Percentiles rank a stretch among this genome's conserved stretches.
These are phyloP conservation scores for Periphyllus acericola DNA, from an alignment of 2,888 invertebrate genomes.

Conservation along the genomic window DNA sequence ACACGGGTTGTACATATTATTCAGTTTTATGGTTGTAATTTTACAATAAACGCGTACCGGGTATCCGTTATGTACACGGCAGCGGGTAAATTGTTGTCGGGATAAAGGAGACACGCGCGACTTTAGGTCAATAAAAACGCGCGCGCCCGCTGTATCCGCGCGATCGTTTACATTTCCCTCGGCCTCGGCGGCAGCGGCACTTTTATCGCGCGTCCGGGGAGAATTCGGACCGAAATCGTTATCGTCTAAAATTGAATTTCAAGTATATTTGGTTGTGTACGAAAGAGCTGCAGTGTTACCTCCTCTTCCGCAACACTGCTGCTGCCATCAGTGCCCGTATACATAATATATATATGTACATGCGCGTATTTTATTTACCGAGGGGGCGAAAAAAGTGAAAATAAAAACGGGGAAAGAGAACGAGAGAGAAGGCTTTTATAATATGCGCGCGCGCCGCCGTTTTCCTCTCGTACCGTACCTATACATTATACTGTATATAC, in stretches of 20 bases:
- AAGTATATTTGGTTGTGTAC: background rate
- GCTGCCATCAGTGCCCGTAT: background rate
- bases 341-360: background rate
- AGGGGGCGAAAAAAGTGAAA: too few relatives aligned
- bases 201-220: background rate
- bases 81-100: background rate
- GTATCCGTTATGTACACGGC: too few relatives aligned
- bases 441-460: background rate
- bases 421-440: background rate
- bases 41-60: too few relatives aligned
- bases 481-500: background rate
- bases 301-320: background rate
- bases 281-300: background rate
- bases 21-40: too few relatives aligned
- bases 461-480: background rate
- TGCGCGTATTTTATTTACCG: background rate
- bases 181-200: background rate
- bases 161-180: background rate
- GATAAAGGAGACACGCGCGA: background rate
- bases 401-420: too few relatives aligned
- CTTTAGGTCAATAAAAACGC: slow-evolving; percentile 13
- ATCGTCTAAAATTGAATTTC: slow-evolving; percentile 30
- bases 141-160: background rate
- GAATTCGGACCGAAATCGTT: background rate
- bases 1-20: too few relatives aligned